Conservation (phyloP, 2,888 invertebrate genomes). For the Nomada ferruginata region DNA sequence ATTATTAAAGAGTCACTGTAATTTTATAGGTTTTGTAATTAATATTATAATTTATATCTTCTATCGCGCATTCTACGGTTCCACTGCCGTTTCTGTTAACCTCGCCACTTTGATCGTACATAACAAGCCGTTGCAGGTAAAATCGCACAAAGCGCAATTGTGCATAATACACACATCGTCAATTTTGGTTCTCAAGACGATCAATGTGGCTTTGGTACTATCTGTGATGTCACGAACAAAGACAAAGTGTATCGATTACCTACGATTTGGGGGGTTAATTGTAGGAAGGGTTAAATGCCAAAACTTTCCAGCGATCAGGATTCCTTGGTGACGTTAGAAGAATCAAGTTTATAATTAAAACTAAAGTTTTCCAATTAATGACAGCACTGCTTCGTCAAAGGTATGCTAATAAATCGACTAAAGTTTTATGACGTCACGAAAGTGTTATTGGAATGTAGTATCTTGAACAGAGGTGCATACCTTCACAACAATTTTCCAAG, state of each 20-base stretch:
- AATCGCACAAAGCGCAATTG: slow-evolving; percentile 19
- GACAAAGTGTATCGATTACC: slow-evolving; percentile 9
- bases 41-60: too few relatives aligned
- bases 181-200: slow-evolving; percentile 35
- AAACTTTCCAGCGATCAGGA: background rate
- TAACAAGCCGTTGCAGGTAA: background rate
- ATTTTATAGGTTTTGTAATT: too few relatives aligned
- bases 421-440: background rate
- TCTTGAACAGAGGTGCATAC: too few relatives aligned
- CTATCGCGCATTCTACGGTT: too few relatives aligned
- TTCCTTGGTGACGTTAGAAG: background rate
- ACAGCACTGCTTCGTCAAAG: background rate
- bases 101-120: background rate
- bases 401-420: too few relatives aligned
- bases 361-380: slow-evolving; percentile 41
- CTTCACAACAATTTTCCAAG: too few relatives aligned
- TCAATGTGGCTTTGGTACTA: slow-evolving; percentile 56
- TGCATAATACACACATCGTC: slow-evolving; percentile 21
- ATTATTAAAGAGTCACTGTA: too few relatives aligned
- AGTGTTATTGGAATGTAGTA: background rate
- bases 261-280: background rate
- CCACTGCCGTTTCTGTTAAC: too few relatives aligned
- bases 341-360: slow-evolving; percentile 28
- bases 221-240: slow-evolving; percentile 27
- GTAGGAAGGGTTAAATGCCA: background rate